A percentile compares a stretch with the other conserved stretches of the same genome.
These are phyloP conservation scores for Physella acuta DNA, from an alignment of 1,140 invertebrate species.

Conservation along the genomic window DNA sequence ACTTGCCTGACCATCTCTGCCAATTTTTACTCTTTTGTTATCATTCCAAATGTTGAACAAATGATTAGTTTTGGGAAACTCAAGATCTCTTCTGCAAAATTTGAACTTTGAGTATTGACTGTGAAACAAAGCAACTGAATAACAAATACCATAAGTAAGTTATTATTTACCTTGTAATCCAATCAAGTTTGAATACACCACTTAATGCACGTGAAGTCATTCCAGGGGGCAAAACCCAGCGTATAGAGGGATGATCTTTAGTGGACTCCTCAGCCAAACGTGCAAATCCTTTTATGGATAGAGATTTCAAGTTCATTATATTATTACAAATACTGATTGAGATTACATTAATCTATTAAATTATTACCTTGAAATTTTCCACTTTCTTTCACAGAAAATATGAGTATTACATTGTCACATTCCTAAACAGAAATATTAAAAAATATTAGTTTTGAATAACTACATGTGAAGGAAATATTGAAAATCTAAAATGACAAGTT, in stretches of 20 bases:
- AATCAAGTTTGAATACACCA: conserved; percentile 94
- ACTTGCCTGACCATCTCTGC: conserved; percentile 83
- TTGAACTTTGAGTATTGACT: too few relatives aligned
- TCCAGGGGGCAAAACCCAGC: conserved; percentile 94
- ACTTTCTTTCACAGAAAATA: conserved; percentile 97
- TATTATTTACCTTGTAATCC: conserved; percentile 76
- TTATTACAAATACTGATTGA: too few relatives aligned
- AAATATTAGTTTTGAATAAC: background rate
- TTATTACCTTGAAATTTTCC: conserved; percentile 79
- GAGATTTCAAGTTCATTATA: too few relatives aligned
- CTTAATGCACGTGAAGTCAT: conserved; percentile 88
- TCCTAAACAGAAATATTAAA: conserved; percentile 62
- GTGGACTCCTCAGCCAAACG: conserved; percentile 83
- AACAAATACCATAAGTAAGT: background rate
- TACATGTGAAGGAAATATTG: background rate
- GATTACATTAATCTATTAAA: too few relatives aligned
- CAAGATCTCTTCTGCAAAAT: conserved; percentile 85
- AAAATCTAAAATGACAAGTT: background rate
- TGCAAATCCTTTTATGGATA: conserved; percentile 92
- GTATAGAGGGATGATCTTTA: conserved; percentile 83
- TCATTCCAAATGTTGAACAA: conserved; percentile 98
- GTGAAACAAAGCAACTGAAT: too few relatives aligned
- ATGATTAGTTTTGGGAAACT: conserved; percentile 89
- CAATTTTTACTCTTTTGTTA: conserved; percentile 97
- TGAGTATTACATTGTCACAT: conserved; percentile 88